Evolutionary conservation across 2,797 vertebrate genomes (phyloP), one percentile per base, ranked within the genome.

Genomic region (Squalus acanthias): DNA sequence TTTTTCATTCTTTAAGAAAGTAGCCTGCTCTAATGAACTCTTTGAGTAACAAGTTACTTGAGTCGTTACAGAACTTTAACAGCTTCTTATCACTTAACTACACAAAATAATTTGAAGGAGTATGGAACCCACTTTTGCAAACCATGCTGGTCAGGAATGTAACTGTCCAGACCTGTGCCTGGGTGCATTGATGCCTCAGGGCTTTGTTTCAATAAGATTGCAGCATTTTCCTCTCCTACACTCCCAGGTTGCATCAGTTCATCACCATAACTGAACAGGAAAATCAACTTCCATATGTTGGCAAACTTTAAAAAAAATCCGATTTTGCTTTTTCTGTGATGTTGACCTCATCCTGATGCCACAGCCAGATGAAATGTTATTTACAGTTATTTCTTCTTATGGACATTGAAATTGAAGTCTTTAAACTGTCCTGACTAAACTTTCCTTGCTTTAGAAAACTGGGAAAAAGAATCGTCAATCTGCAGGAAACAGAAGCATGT

Each of bases 401-500:
- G 2, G 17, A 65, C 33, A 65, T 63, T n/a, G n/a, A 63, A 33
- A 63, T 91, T 63, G n/a, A 93, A 33, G 5, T 39, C 17, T 65
- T 93, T 72, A 53, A 29, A 53, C 67, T 53, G 46, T 46, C n/a
- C 93, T 69, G 39, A 95, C 67, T n/a, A 39, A 96, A 67, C 15
- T n/a, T 87, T 82, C 20, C n/a, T 39, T 67, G 8, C 2, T 88
- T 96, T 87, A 96, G 87, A 96, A 92, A 95, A 67, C n/a, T 1
- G 89, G 89, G 39, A 91, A 96, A 96, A 98, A 98, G 97, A 97
- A 96, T 1, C 97, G 97, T 96, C 97, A 97, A 10, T 96, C 97
- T 3, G 82, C 97, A 96, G 99, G 98, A 96, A 98, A 98, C 97
- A 97, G 98, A 97, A 99, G 99, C 97, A 98, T 99, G 98, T 99